Percentiles rank a stretch among this genome's conserved stretches.
Conservation (phyloP, 2,113 vertebrate species). For the Pao palembangensis region DNA sequence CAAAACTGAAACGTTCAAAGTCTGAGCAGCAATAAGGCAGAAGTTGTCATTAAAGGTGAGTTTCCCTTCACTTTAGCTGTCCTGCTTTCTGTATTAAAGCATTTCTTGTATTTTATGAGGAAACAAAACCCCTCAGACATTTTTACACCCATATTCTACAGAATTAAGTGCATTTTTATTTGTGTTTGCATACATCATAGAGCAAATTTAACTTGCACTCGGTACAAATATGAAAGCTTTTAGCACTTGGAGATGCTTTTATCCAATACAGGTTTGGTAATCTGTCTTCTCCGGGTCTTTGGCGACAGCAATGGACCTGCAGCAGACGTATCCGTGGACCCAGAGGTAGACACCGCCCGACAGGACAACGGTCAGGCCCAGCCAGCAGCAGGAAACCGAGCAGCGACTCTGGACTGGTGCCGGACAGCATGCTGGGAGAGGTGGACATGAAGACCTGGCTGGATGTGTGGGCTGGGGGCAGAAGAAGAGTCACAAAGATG, state of each 20-base stretch:
- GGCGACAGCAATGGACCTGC: constrained; percentile 25
- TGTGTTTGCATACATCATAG: too few species aligned
- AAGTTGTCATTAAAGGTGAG: too few species aligned
- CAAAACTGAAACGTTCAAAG: too few species aligned
- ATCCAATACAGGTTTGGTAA: background rate
- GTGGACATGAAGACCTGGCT: constrained; percentile 4
- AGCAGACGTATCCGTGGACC: constrained; percentile 49
- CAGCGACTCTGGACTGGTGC: constrained; percentile 10
- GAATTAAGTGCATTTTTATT: too few species aligned
- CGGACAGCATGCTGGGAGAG: constrained; percentile 4
- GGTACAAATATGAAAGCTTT: too few species aligned
- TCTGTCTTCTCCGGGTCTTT: constrained; percentile 32
- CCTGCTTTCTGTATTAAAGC: too few species aligned
- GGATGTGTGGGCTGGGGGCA: constrained; percentile 46
- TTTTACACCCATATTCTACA: too few species aligned
- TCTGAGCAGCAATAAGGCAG: too few species aligned
- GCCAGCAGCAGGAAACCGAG: constrained; percentile 47
- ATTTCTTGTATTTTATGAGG: too few species aligned
- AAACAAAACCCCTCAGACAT: too few species aligned
- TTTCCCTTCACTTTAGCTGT: too few species aligned
- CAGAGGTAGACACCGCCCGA: constrained; percentile 37
- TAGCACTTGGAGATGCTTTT: background rate
- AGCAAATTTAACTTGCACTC: too few species aligned
- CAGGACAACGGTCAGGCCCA: constrained; percentile 31
- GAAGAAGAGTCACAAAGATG: background rate